phyloP scores from a whole-genome alignment of 2,113 vertebrate species.

The Malurus melanocephalus region DNA sequence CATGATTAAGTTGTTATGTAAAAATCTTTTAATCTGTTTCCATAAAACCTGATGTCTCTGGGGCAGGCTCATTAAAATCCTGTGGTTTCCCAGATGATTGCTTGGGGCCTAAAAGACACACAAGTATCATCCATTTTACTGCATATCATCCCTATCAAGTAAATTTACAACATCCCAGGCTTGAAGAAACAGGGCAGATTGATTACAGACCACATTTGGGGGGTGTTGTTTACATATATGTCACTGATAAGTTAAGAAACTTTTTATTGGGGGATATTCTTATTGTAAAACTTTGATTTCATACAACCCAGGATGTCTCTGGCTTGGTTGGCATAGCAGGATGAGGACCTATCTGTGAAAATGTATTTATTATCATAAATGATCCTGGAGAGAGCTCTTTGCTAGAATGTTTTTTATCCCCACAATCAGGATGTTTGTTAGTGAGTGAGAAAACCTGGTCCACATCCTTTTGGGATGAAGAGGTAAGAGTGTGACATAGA shows the following conservation, averaged over 20 bases:
- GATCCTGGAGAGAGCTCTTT: neutral
- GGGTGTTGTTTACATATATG: neutral
- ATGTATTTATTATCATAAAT: neutral
- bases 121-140: neutral
- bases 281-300: neutral
- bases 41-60: conserved; percentile 12
- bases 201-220: neutral
- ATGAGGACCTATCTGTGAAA: neutral
- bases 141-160: neutral
- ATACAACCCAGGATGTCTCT: neutral
- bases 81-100: conserved; percentile 6
- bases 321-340: neutral
- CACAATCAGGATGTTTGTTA: neutral
- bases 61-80: neutral
- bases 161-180: neutral
- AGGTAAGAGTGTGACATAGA: neutral
- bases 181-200: neutral
- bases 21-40: conserved; percentile 26
- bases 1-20: conserved; percentile 15
- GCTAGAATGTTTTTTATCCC: neutral
- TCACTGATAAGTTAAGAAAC: neutral
- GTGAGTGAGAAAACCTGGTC: neutral
- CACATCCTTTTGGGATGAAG: rapidly evolving
- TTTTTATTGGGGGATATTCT: neutral
- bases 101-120: neutral